phyloP scores from a whole-genome alignment of 2,113 vertebrate genomes.

The Tautogolabrus adspersus region DNA sequence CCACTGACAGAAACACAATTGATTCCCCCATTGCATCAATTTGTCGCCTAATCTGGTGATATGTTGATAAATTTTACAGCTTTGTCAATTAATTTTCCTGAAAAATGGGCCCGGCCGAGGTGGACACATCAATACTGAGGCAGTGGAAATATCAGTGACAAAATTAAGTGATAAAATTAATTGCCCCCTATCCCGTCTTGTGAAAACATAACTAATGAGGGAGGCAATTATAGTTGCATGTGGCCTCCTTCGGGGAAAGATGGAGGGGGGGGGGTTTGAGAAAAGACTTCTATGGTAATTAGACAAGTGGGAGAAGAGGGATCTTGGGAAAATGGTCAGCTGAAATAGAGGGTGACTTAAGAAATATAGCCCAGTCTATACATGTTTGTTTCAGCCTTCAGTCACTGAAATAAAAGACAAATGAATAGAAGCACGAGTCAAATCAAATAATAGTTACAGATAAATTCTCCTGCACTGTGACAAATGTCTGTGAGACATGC shows the following conservation, averaged over 20 bases:
- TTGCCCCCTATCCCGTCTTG: constrained; percentile 83
- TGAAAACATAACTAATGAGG: constrained; percentile 89
- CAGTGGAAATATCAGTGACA: constrained; percentile 81
- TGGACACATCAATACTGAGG: constrained; percentile 81
- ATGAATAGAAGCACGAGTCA: constrained; percentile 61
- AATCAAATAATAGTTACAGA: constrained; percentile 41
- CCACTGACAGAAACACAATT: constrained; percentile 84
- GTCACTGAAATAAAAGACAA: constrained; percentile 56
- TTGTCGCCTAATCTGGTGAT: constrained; percentile 87
- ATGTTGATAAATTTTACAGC: constrained; percentile 86
- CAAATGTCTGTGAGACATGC: constrained; percentile 41
- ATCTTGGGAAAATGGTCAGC: constrained; percentile 77
- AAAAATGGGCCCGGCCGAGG: constrained; percentile 78
- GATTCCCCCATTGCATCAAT: constrained; percentile 88
- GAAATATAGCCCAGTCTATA: constrained; percentile 46
- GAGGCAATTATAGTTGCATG: constrained; percentile 87
- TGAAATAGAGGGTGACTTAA: constrained; percentile 64
- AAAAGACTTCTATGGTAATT: constrained; percentile 81
- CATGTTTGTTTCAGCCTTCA: constrained; percentile 66
- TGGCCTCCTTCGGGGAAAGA: constrained; percentile 82
- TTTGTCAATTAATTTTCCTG: constrained; percentile 89
- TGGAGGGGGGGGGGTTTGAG: constrained; percentile 76
- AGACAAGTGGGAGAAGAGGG: constrained; percentile 73
- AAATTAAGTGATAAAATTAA: constrained; percentile 90
- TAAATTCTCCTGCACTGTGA: constrained; percentile 37